Conservation (phyloP, 1,140 invertebrate genomes). For the Drosophila gunungcola region DNA sequence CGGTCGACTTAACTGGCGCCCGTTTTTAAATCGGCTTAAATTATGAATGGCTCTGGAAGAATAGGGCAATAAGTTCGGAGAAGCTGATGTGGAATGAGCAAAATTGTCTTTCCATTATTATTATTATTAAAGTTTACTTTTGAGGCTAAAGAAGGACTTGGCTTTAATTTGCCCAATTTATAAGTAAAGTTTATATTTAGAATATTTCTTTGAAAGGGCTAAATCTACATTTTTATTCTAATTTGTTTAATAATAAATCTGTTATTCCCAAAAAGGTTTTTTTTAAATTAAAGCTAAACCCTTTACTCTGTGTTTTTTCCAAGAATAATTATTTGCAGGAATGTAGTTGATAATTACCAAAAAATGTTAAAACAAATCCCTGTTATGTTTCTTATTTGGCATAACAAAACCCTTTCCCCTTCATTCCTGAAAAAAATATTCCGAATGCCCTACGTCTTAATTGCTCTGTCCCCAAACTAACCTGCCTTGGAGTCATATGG, state of each 20-base stretch:
- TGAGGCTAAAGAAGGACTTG: constrained; percentile 6
- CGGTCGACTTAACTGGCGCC: constrained; percentile 43
- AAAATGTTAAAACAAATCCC: constrained; percentile 2
- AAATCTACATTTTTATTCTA: background rate
- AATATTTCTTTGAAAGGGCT: background rate
- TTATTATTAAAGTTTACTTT: constrained; percentile 74
- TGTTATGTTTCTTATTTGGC: background rate
- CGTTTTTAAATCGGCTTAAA: constrained; percentile 57
- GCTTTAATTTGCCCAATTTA: constrained; percentile 21
- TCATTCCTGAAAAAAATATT: constrained; percentile 5
- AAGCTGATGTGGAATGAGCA: constrained; percentile 45
- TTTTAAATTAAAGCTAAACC: too few species aligned
- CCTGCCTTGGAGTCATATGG: constrained; percentile 33
- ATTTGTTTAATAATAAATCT: background rate
- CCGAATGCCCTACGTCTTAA: constrained; percentile 13
- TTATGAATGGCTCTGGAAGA: constrained; percentile 32
- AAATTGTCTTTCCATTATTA: constrained; percentile 57
- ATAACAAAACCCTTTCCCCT: background rate
- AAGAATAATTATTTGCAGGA: background rate
- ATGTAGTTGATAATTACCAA: background rate
- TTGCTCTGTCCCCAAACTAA: background rate
- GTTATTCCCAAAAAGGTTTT: background rate
- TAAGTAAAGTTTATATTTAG: background rate
- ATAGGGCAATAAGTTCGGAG: constrained; percentile 15
- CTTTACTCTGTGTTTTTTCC: background rate